A percentile compares a stretch with the other conserved stretches of the same genome.
Evolutionary conservation across 2,113 vertebrate genomes (phyloP).

Genomic region (Calcarius ornatus): DNA sequence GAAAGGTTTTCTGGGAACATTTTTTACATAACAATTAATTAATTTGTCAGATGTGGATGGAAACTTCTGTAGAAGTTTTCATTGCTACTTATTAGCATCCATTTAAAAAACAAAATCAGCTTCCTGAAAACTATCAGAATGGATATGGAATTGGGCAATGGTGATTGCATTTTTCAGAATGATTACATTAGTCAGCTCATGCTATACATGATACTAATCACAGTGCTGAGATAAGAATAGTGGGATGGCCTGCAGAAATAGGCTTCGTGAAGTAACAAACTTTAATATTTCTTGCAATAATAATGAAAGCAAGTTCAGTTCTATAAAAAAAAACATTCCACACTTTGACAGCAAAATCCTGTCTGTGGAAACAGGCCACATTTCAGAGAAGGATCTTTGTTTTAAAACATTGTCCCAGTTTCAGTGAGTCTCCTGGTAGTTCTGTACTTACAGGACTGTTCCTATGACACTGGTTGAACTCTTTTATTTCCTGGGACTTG

Average conservation of each 20-base stretch:
- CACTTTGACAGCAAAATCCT: not conserved
- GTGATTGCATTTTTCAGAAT: not conserved
- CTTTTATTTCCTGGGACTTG: not conserved
- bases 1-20: not conserved
- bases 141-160: not conserved
- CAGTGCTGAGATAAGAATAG: not conserved
- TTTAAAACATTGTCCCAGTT: not conserved
- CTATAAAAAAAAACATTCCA: not conserved
- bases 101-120: not conserved
- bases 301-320: not conserved
- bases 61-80: not conserved
- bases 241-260: not conserved
- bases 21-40: not conserved
- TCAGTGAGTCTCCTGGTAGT: not conserved
- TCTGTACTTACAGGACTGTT: not conserved
- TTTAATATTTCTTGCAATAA: not conserved
- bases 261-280: not conserved
- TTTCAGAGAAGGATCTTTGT: not conserved
- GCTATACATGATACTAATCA: not conserved
- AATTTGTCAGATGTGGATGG: not conserved
- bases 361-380: not conserved
- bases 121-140: not conserved
- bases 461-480: not conserved
- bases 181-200: not conserved
- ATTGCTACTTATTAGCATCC: not conserved